phyloP scores from a whole-genome alignment of 2,113 vertebrate species.

The Riparia riparia region DNA sequence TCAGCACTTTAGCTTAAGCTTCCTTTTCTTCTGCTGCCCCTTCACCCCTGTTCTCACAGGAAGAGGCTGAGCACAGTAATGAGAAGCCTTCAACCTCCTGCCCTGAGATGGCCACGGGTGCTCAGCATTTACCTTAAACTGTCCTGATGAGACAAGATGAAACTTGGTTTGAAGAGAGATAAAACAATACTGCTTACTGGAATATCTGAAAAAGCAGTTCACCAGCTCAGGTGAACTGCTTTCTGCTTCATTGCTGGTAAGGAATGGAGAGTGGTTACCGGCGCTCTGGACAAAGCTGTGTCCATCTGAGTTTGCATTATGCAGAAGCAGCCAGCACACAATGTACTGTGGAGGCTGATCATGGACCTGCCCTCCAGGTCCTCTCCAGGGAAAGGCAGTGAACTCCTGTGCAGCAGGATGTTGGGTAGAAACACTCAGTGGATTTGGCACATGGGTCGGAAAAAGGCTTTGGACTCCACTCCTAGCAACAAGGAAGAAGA shows the following conservation, averaged over 20 bases:
- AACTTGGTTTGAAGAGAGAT: not conserved
- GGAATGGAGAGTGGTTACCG: not conserved
- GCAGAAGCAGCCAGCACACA: fast-evolving
- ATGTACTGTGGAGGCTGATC: fast-evolving
- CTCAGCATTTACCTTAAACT: not conserved
- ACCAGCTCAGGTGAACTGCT: not conserved
- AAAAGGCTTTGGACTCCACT: not conserved
- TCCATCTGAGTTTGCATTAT: not conserved
- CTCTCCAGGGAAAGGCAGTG: fast-evolving
- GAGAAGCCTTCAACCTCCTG: not conserved
- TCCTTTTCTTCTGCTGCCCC: not conserved
- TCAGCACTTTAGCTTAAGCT: not conserved
- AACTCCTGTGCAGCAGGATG: not conserved
- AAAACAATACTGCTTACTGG: not conserved
- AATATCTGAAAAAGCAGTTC: not conserved
- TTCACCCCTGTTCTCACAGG: not conserved
- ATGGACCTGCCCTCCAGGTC: not conserved
- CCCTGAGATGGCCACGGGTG: fast-evolving
- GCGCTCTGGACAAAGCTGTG: not conserved
- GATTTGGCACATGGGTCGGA: fast-evolving
- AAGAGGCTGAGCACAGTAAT: not conserved
- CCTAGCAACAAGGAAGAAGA: not conserved
- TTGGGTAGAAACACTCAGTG: fast-evolving
- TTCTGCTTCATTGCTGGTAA: not conserved
- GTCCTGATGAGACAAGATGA: not conserved